A percentile compares a stretch with the other conserved stretches of the same genome.
Evolutionary conservation across 2,888 invertebrate genomes (phyloP).

Genomic region (Drosophila stalkeri): DNA sequence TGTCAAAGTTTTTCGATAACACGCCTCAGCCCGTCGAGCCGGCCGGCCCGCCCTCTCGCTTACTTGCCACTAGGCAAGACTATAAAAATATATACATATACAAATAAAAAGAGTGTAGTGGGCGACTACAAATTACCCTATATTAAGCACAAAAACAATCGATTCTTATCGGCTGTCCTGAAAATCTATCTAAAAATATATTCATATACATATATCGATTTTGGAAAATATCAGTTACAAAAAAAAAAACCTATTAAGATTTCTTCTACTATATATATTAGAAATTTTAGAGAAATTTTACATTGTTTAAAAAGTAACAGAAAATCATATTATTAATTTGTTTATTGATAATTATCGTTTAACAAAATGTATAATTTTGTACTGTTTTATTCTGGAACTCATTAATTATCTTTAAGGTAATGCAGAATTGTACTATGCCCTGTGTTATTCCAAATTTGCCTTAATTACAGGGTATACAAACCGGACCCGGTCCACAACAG

Average conservation of each 20-base stretch:
- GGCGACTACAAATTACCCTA: neutral
- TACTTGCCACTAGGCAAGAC: conserved; percentile 24
- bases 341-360: neutral
- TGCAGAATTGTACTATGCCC: neutral
- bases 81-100: conserved; percentile 11
- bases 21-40: conserved; percentile 22
- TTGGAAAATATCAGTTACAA: no score
- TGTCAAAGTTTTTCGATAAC: conserved; percentile 80
- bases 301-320: no score
- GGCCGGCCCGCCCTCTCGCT: conserved; percentile 6
- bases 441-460: neutral
- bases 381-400: no score
- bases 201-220: no score
- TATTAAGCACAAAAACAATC: no score
- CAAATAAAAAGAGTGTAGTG: neutral
- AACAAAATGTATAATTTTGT: no score
- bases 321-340: no score
- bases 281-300: no score
- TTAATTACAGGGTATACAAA: conserved; percentile 18
- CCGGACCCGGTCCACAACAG: conserved; percentile 46
- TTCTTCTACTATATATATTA: no score
- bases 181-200: neutral
- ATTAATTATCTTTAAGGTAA: neutral
- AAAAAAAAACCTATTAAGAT: no score
- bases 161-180: neutral